These are phyloP conservation scores for Cryptophagus acutangulus DNA, from an alignment of 2,888 invertebrate species.

Conservation along the genomic window DNA sequence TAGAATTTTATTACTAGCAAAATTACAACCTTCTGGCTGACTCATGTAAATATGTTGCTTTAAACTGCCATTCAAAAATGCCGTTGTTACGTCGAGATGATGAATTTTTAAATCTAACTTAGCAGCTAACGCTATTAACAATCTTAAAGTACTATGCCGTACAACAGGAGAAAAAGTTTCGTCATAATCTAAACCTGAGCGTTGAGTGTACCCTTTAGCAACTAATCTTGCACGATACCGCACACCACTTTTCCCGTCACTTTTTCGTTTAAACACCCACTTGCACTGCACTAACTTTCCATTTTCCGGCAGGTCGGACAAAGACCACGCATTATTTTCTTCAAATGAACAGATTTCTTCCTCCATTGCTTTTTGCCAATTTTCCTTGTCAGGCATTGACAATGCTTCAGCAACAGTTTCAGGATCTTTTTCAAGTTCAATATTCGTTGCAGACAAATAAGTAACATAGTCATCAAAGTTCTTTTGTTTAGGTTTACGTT, in stretches of 20 bases:
- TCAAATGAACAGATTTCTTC: too few relatives aligned
- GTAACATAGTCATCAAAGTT: too few relatives aligned
- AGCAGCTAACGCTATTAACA: slow-evolving; percentile 26
- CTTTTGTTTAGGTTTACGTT: too few relatives aligned
- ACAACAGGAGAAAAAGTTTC: slow-evolving; percentile 24
- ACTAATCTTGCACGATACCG: slow-evolving; percentile 16
- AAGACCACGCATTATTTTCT: too few relatives aligned
- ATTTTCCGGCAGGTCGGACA: too few relatives aligned
- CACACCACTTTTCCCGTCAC: slow-evolving; percentile 5
- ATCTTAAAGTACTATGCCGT: slow-evolving; percentile 20
- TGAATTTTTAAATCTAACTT: slow-evolving; percentile 19
- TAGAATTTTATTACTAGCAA: slow-evolving; percentile 15
- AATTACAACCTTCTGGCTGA: slow-evolving; percentile 20
- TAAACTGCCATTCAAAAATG: slow-evolving; percentile 25
- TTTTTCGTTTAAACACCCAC: slow-evolving; percentile 21
- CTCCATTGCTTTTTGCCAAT: too few relatives aligned
- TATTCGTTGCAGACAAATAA: too few relatives aligned
- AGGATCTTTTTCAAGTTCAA: too few relatives aligned
- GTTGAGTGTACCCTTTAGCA: slow-evolving; percentile 18
- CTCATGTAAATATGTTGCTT: slow-evolving; percentile 24
- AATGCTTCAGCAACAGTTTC: too few relatives aligned
- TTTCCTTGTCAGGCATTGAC: too few relatives aligned
- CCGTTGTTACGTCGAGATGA: slow-evolving; percentile 26
- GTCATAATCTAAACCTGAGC: slow-evolving; percentile 12
- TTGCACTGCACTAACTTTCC: too few relatives aligned